Evolutionary conservation across 2,888 invertebrate genomes (phyloP), one percentile per base, ranked within the genome.

Genomic region (Ischnus inquisitorius): DNA sequence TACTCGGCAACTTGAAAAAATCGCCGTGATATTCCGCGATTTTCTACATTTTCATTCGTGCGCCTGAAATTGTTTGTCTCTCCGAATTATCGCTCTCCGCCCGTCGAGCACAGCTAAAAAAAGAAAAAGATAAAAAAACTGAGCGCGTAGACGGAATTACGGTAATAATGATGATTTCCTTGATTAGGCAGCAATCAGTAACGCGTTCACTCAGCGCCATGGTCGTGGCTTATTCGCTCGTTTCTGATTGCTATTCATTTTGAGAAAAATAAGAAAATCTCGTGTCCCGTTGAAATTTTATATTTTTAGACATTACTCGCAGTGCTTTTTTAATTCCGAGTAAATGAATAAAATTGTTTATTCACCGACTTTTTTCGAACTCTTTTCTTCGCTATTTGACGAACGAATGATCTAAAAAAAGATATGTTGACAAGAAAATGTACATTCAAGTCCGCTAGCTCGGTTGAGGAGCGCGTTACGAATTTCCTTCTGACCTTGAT

Each of bases 161-260:
- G 41, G 22, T 43, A 22, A 71, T 22, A 54, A 19, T 4, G 34
- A 16, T 51, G 34, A 16, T 51, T 16, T 51, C 34, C 69, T 54
- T 69, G 68, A 68, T 69, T 51, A 51, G 69, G 16, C 19, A 51
- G 34, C 51, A 69, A 69, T 69, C 69, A 51, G 51, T 10, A 19
- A 19, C n/a, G 16, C 3, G 28, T 48, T n/a, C 48, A 48, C 46
- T 10, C 16, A 28, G 16, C 25, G 68, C 16, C 25, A 46, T 54
- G 22, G 19, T 46, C n/a, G 28, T 43, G 41, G 65, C 12, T 19
- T n/a, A n/a, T n/a, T 67, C 19, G 34, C 8, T 54, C 54, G 19
- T 22, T 54, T 54, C 10, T 54, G 12, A 22, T 54, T 54, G 10
- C 22, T 19, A 10, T 19, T 22, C 3, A 22, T 54, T 54, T 22